Base-by-base conservation (phyloP, 1,140 invertebrate genomes). In the Capitella teleta region DNA sequence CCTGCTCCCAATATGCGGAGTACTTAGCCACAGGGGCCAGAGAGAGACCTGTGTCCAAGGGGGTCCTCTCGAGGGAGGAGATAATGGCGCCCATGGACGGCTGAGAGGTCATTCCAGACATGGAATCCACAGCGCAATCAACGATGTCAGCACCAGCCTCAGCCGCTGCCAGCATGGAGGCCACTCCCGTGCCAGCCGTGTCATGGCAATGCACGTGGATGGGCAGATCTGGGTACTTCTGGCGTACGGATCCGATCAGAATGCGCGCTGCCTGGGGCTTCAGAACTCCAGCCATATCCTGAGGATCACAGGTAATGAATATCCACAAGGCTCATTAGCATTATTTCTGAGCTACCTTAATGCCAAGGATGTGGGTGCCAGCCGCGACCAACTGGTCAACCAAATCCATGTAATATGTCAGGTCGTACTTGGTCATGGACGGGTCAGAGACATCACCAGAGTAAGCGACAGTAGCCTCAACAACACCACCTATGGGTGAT, bases 171-270 rank as follows among this genome's bases (percentile, higher is more conserved):
- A 99, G 71, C 90, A 98, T 95, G 0, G 89, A 80, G 0, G 95
- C 93, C 25, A 97, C 89, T 24, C 90, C 92, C 46, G 87, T 89
- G 26, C 92, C 93, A 1, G 91, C 85, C 14, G 95, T 98, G 69
- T 99, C 96, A 44, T 99, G 96, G 0, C 94, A 98, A 67, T 99
- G 96, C 51, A 99, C 86, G 68, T 99, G 96, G 59, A 99, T 90
- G 0, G 96, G 96, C 2, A 98, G 64, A 61, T 94, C 84, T 0
- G 96, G 95, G 72, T 93, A 87, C 55, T 83, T 85, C 51, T 95
- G 88, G 37, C 94, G 78, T 28, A 99, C 80, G 6, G 89, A 84
- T 21, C 79, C 77, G 19, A 99, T 82, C 8, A 99, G 67, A n/a
- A 98, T 62, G 57, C 80, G 82, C 6, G 92, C 90, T 40, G 95